phyloP scores from a whole-genome alignment of 1,140 invertebrate species.

The Drosophila ohnishii region DNA sequence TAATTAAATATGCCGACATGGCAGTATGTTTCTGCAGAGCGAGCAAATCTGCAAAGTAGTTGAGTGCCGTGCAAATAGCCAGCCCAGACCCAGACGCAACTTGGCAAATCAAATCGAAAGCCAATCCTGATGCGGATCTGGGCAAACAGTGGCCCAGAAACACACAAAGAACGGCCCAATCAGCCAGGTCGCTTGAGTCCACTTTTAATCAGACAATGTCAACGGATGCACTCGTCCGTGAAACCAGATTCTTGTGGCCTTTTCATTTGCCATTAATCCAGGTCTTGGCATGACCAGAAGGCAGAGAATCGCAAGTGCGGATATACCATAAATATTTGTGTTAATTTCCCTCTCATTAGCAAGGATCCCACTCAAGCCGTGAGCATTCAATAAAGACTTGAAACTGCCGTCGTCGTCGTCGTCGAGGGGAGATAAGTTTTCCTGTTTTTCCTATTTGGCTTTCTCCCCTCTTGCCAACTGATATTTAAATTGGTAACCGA shows the following conservation, averaged over 20 bases:
- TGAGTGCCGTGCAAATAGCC: slow-evolving; percentile 55
- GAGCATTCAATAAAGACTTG: background rate
- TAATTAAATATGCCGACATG: slow-evolving; percentile 59
- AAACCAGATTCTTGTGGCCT: slow-evolving; percentile 20
- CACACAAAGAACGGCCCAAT: slow-evolving; percentile 35
- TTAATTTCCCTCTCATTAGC: slow-evolving; percentile 30
- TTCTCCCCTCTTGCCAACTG: slow-evolving; percentile 7
- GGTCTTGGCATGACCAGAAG: background rate
- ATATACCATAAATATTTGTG: slow-evolving; percentile 8
- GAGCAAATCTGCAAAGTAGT: slow-evolving; percentile 48
- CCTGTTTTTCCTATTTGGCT: background rate
- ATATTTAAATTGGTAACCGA: slow-evolving; percentile 51
- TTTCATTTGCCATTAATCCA: slow-evolving; percentile 27
- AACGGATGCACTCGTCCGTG: slow-evolving; percentile 27
- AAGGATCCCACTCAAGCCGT: background rate
- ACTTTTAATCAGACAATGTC: slow-evolving; percentile 36
- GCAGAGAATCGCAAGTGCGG: background rate
- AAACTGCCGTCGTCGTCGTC: background rate
- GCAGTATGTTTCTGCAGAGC: slow-evolving; percentile 22
- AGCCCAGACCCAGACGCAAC: slow-evolving; percentile 27
- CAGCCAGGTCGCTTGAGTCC: slow-evolving; percentile 14
- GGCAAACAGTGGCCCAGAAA: slow-evolving; percentile 38
- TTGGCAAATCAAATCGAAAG: slow-evolving; percentile 30
- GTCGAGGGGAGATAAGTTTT: slow-evolving; percentile 6
- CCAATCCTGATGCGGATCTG: slow-evolving; percentile 27